These are phyloP conservation scores for Neopipo cinnamomea DNA, from an alignment of 2,113 vertebrate genomes.

Conservation along the genomic window DNA sequence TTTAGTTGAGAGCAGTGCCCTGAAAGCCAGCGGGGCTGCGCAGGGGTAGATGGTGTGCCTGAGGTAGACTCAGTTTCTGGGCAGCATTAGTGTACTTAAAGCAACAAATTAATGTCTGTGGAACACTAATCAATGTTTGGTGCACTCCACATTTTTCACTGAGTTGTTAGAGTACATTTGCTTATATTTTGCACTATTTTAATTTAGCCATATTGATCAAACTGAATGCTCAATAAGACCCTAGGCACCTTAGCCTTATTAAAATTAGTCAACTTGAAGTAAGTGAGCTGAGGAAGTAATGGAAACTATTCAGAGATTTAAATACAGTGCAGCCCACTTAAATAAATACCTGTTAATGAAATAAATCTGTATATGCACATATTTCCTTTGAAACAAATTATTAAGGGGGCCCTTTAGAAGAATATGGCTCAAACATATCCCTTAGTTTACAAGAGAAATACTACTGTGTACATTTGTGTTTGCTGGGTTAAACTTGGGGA, in stretches of 20 bases:
- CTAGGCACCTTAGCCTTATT: constrained; percentile 80
- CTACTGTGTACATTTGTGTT: not conserved
- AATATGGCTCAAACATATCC: constrained; percentile 22
- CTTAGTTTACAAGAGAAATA: constrained; percentile 23
- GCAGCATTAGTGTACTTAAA: constrained; percentile 39
- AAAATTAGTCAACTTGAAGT: constrained; percentile 85
- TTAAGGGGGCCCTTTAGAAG: constrained; percentile 54
- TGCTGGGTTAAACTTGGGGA: constrained; percentile 27
- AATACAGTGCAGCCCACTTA: constrained; percentile 76
- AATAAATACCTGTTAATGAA: constrained; percentile 82
- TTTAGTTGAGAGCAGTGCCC: not conserved
- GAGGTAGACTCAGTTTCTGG: not conserved
- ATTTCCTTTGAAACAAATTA: constrained; percentile 74
- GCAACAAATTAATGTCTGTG: constrained; percentile 26
- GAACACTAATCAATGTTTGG: constrained; percentile 74
- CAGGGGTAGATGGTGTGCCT: not conserved
- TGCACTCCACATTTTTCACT: constrained; percentile 75
- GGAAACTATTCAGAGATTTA: constrained; percentile 78
- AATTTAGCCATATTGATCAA: constrained; percentile 84
- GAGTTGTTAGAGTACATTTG: constrained; percentile 80
- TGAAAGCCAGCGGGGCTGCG: not conserved
- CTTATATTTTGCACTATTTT: constrained; percentile 85
- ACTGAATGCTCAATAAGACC: constrained; percentile 81
- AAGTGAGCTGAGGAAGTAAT: constrained; percentile 76
- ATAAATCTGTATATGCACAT: constrained; percentile 77